These are phyloP conservation scores for Chaetura pelagica DNA, from an alignment of 2,113 vertebrate genomes.

Conservation along the genomic window DNA sequence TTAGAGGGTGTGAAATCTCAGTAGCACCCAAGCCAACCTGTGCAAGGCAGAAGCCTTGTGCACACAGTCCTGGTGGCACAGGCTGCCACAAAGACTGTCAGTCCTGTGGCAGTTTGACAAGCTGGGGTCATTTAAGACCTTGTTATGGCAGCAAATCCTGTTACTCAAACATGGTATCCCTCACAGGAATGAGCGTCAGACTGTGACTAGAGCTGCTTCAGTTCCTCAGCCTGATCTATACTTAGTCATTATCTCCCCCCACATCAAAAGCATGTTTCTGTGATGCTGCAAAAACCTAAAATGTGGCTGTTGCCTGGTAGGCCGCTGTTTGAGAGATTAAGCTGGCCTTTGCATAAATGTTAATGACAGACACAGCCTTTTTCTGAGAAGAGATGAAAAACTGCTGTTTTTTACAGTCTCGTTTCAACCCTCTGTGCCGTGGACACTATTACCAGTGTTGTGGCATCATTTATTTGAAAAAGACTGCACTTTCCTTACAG, in stretches of 20 bases:
- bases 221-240: neutral
- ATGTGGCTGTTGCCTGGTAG: neutral
- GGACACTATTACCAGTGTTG: neutral
- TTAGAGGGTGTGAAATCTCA: neutral
- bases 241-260: neutral
- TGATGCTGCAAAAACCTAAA: rapidly evolving
- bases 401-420: neutral
- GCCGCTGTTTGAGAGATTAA: neutral
- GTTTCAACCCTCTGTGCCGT: neutral
- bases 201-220: neutral
- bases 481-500: neutral
- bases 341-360: neutral
- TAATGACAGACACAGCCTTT: neutral
- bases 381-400: neutral
- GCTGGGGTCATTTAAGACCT: neutral
- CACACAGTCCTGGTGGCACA: rapidly evolving
- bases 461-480: neutral
- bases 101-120: neutral
- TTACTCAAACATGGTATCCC: neutral
- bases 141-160: neutral
- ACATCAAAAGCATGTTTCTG: neutral
- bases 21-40: neutral
- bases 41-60: neutral
- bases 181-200: neutral
- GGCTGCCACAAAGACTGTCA: neutral